These are phyloP conservation scores for Drosophila auraria DNA, from an alignment of 1,140 invertebrate genomes.

Conservation along the genomic window DNA sequence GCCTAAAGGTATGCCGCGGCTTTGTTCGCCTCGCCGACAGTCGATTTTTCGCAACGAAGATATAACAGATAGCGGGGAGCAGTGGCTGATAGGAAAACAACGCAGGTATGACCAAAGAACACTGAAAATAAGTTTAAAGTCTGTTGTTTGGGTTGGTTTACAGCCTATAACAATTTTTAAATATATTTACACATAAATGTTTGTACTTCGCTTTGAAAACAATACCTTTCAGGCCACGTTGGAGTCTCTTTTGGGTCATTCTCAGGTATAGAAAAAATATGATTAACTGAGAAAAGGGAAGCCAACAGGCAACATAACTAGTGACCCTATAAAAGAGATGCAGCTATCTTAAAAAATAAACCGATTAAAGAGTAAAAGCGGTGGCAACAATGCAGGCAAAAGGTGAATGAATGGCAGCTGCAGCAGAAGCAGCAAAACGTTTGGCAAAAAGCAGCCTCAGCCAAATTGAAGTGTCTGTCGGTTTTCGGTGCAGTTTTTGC, in stretches of 20 bases:
- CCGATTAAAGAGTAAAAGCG: not conserved
- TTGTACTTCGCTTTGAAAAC: too few species aligned
- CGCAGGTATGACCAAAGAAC: conserved; percentile 7
- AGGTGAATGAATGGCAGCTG: conserved; percentile 5
- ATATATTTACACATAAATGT: too few species aligned
- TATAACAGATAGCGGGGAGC: not conserved
- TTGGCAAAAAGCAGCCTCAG: conserved; percentile 10
- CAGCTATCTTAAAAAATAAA: not conserved
- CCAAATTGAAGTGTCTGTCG: conserved; percentile 79
- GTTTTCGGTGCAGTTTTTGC: conserved; percentile 24
- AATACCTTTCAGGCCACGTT: not conserved
- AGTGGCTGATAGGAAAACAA: not conserved
- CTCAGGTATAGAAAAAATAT: not conserved
- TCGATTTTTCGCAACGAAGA: conserved; percentile 16
- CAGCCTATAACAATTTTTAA: too few species aligned
- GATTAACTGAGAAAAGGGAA: too few species aligned
- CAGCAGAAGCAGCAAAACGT: not conserved
- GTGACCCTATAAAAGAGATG: not conserved
- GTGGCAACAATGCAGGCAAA: conserved; percentile 5
- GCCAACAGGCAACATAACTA: not conserved
- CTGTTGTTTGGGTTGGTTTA: too few species aligned
- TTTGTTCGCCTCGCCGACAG: conserved; percentile 4
- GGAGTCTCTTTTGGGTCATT: not conserved
- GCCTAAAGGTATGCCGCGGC: conserved; percentile 43
- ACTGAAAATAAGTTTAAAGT: not conserved